Percentiles rank a stretch among this genome's conserved stretches.
phyloP scores from a whole-genome alignment of 2,888 invertebrate species.

The Matsumyia berberina region DNA sequence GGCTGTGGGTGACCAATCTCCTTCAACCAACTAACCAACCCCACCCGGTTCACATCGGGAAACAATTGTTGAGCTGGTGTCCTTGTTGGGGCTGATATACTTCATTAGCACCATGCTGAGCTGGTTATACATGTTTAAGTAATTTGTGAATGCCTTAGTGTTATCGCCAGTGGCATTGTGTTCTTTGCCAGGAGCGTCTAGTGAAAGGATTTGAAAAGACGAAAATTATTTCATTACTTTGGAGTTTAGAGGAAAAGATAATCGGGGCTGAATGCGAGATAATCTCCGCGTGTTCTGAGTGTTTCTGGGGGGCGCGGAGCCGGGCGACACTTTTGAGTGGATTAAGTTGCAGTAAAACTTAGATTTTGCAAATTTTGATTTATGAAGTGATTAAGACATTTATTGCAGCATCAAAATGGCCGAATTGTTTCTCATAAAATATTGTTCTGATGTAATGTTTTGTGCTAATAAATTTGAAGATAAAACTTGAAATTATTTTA shows the following conservation, averaged over 20 bases:
- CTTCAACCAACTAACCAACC: background rate
- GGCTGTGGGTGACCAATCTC: slow-evolving; percentile 23
- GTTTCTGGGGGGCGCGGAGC: background rate
- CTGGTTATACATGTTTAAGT: slow-evolving; percentile 56
- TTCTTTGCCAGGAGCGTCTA: slow-evolving; percentile 3
- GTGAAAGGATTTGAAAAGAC: slow-evolving; percentile 41
- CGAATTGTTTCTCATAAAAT: background rate
- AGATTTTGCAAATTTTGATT: slow-evolving; percentile 43
- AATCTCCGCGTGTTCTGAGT: slow-evolving; percentile 4
- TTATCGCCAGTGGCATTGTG: slow-evolving; percentile 36
- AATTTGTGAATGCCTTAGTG: slow-evolving; percentile 50
- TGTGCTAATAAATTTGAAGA: background rate
- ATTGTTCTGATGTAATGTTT: background rate
- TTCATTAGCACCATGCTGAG: slow-evolving; percentile 52
- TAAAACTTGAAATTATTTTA: no score
- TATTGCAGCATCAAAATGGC: slow-evolving; percentile 38
- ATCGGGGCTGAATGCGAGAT: slow-evolving; percentile 25
- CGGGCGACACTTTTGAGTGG: slow-evolving; percentile 18
- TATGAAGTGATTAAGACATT: slow-evolving; percentile 45
- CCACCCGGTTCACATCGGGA: background rate
- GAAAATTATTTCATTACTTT: slow-evolving; percentile 56
- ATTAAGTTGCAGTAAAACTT: slow-evolving; percentile 22
- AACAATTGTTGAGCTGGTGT: slow-evolving; percentile 45
- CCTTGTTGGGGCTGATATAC: slow-evolving; percentile 46
- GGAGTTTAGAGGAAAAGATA: slow-evolving; percentile 45